These are phyloP conservation scores for Pegoplata infirma DNA, from an alignment of 2,888 invertebrate species.

Conservation along the genomic window DNA sequence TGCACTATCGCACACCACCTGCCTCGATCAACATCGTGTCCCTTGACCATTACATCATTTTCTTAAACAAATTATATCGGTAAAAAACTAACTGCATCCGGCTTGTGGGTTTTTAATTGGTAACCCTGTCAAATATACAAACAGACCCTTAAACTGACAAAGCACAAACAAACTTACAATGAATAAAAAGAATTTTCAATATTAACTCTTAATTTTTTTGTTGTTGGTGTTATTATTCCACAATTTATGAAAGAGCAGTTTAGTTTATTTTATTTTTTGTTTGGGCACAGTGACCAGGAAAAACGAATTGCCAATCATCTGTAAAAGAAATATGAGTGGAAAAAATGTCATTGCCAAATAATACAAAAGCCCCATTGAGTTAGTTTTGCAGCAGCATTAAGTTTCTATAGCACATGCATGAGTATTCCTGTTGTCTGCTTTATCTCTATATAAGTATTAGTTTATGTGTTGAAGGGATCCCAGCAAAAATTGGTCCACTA, in stretches of 20 bases:
- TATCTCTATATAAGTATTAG: neutral
- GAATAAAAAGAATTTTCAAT: constrained; percentile 7
- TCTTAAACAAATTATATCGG: too few species aligned
- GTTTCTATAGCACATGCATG: neutral
- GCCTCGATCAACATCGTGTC: too few species aligned
- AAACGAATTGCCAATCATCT: constrained; percentile 46
- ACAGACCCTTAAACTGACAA: neutral
- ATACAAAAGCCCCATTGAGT: constrained; percentile 29
- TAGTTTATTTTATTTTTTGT: neutral
- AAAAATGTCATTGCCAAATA: constrained; percentile 48
- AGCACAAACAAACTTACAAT: neutral
- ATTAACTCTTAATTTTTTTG: too few species aligned
- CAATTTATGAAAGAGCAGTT: constrained; percentile 11
- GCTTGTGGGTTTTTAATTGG: too few species aligned
- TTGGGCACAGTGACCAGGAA: constrained; percentile 53
- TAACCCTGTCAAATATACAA: neutral
- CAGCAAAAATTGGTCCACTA: too few species aligned
- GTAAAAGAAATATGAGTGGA: constrained; percentile 44
- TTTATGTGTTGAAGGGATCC: too few species aligned
- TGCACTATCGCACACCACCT: too few species aligned
- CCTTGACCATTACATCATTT: too few species aligned
- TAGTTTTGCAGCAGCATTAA: neutral
- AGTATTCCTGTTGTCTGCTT: neutral
- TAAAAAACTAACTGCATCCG: too few species aligned
- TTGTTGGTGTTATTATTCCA: too few species aligned